Base-by-base conservation (phyloP, 2,888 invertebrate species). In the Xiphydria camelus region DNA sequence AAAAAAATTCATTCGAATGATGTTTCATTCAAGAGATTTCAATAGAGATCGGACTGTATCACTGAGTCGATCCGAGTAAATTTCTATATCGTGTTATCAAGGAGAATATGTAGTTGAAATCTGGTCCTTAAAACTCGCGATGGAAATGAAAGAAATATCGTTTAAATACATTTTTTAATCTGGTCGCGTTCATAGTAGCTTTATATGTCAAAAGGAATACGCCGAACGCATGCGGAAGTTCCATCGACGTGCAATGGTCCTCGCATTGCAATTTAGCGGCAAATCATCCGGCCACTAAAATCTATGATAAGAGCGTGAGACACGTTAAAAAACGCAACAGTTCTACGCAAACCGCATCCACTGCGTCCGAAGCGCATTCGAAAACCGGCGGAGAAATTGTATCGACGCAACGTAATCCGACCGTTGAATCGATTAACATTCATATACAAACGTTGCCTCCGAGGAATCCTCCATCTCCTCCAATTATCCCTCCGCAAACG, bases 231-330 rank as follows among this genome's bases (percentile, higher is more conserved):
- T 49, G 25, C 14, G 45, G 43, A 3, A 52, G 54, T 37, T 58
- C 55, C 1, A 20, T 66, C 1, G 67, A 59, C 20, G 65, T 64
- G n/a, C 68, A 70, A 20, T 74, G 74, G 75, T 74, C 74, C 1
- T 75, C 75, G 2, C 74, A 75, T 34, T 69, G 72, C n/a, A 73
- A 74, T 49, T 43, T 75, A 5, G 67, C 68, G 1, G 53, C 55
- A 4, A 61, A 55, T 39, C 47, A 52, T 26, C 53, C 62, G 3
- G 32, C 38, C 15, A 18, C 23, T 12, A 17, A 17, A 17, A 22
- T 20, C 2, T 51, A 44, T 10, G 41, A 31, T 4, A 49, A 49
- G 5, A 33, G 49, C 2, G 37, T 55, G 1, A 62, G 56, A 31
- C 54, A 57, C 6, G 36, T 64, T 3, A 64, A 59, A 26, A 73